Evolutionary conservation across 1,140 invertebrate species (phyloP).

Genomic region (Drosophila kurseongensis): DNA sequence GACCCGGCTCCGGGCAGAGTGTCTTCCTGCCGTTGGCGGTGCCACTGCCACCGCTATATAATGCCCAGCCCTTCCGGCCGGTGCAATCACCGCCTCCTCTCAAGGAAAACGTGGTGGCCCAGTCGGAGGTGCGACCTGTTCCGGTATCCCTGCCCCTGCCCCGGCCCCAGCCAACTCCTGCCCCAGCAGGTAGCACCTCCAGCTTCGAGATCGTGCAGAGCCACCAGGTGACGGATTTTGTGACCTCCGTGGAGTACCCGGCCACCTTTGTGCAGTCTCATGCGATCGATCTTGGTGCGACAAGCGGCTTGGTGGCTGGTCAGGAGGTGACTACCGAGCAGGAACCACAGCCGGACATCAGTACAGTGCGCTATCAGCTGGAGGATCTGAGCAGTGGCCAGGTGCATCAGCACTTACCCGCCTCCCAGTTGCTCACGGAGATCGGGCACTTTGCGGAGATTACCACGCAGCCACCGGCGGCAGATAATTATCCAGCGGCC

Average conservation of each 20-base stretch:
- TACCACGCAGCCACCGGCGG: slow-evolving; percentile 77
- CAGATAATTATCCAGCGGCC: slow-evolving; percentile 81
- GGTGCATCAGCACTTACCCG: slow-evolving; percentile 74
- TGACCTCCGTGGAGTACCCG: slow-evolving; percentile 88
- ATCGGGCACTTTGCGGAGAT: slow-evolving; percentile 59
- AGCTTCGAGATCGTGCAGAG: slow-evolving; percentile 86
- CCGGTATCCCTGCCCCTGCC: slow-evolving; percentile 32
- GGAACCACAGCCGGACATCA: slow-evolving; percentile 35
- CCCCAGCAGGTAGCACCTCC: slow-evolving; percentile 38
- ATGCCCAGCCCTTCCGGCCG: slow-evolving; percentile 85
- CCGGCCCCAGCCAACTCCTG: slow-evolving; percentile 23
- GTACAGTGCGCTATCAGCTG: slow-evolving; percentile 79
- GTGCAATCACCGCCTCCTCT: slow-evolving; percentile 14
- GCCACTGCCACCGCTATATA: slow-evolving; percentile 86
- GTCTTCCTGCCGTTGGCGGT: slow-evolving; percentile 84
- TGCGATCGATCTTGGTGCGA: slow-evolving; percentile 85
- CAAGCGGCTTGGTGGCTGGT: slow-evolving; percentile 8
- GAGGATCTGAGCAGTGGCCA: slow-evolving; percentile 65
- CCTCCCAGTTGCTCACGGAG: slow-evolving; percentile 74
- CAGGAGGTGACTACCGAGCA: not conserved
- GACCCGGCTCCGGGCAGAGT: slow-evolving; percentile 36
- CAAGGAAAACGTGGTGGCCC: slow-evolving; percentile 67
- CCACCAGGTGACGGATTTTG: slow-evolving; percentile 87
- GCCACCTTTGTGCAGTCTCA: slow-evolving; percentile 87
- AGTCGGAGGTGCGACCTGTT: slow-evolving; percentile 68